These are phyloP conservation scores for Lipophrys pholis DNA, from an alignment of 2,113 vertebrate species.

Conservation along the genomic window DNA sequence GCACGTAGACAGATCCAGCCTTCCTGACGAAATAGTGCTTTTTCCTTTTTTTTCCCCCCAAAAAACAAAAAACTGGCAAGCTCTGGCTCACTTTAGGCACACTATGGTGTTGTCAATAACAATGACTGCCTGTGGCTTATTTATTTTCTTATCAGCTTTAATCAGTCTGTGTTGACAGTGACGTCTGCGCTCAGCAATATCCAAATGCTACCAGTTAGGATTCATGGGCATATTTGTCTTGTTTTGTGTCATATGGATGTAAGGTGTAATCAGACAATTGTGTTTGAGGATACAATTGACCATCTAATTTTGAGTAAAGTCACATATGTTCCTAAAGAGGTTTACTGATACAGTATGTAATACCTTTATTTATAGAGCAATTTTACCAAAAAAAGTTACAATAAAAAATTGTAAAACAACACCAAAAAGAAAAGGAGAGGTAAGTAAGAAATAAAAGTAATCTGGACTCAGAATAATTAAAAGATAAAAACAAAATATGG, in stretches of 20 bases:
- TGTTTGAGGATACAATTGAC: constrained; percentile 59
- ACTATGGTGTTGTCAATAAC: constrained; percentile 78
- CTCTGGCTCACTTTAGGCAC: constrained; percentile 71
- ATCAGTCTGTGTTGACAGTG: constrained; percentile 81
- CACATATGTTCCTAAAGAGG: constrained; percentile 34
- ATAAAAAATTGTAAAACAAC: too few relatives aligned
- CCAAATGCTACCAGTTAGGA: constrained; percentile 70
- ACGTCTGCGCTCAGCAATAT: constrained; percentile 77
- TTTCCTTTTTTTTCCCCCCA: constrained; percentile 13
- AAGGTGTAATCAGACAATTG: constrained; percentile 50
- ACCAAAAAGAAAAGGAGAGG: too few relatives aligned
- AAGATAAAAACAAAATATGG: too few relatives aligned
- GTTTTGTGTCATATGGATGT: constrained; percentile 55
- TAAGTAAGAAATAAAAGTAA: too few relatives aligned
- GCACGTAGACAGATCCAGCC: constrained; percentile 54
- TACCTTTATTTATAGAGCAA: too few relatives aligned
- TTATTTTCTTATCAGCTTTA: constrained; percentile 80
- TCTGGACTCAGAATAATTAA: too few relatives aligned
- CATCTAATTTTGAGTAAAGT: constrained; percentile 35
- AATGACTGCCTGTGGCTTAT: constrained; percentile 77
- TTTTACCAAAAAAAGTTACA: too few relatives aligned
- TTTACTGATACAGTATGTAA: neutral
- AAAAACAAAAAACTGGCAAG: constrained; percentile 65
- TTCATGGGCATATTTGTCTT: constrained; percentile 63
- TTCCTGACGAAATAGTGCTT: constrained; percentile 66